Base-by-base conservation (phyloP, 2,888 invertebrate genomes). In the Nomada lathburiana region DNA sequence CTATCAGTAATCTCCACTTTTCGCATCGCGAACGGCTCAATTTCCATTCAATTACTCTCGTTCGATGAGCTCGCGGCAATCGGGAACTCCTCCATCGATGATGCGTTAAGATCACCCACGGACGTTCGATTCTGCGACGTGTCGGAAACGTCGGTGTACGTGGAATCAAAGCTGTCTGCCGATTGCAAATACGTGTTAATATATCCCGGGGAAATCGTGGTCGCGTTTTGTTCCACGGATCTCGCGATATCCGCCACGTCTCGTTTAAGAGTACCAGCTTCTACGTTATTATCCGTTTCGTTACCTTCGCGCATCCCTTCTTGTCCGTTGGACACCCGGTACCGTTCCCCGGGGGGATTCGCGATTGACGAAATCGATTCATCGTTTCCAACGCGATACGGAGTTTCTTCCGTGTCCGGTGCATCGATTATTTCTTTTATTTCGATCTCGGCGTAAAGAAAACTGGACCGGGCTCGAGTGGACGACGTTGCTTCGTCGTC, bases 51-150 rank as follows among this genome's bases (percentile, higher is more conserved):
- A 26, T 47, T 47, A 47, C 47, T 47, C 47, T 11, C 47, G 11
- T 16, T 13, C 47, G 47, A 47, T 16, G 3, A 11, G 13, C 47
- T 47, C 3, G 11, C 3, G 13, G 47, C 1, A 16, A 50, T 23
- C 16, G 57, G 16, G 9, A 80, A 80, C 13, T 80, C 79, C 18
- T 80, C 79, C 78, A 80, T 77, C 9, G 65, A 53, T 1, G 57
- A 64, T 5, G 16, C 63, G 50, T 11, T 44, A 4, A 52, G 47
- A 53, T 64, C 36, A 2, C 2, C 16, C 2, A 18, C 2, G 7
- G 26, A 26, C 9, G 5, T 9, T 3, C 2, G 0, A 47, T 26
- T 36, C 9, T 23, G 13, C 26, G 65, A 59, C 13, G 20, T 18
- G 23, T 63, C 53, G 4, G 71, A 63, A n/a, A 1, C 3, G 16